Conservation (phyloP, 2,888 invertebrate genomes). For the Norana najaformis region DNA sequence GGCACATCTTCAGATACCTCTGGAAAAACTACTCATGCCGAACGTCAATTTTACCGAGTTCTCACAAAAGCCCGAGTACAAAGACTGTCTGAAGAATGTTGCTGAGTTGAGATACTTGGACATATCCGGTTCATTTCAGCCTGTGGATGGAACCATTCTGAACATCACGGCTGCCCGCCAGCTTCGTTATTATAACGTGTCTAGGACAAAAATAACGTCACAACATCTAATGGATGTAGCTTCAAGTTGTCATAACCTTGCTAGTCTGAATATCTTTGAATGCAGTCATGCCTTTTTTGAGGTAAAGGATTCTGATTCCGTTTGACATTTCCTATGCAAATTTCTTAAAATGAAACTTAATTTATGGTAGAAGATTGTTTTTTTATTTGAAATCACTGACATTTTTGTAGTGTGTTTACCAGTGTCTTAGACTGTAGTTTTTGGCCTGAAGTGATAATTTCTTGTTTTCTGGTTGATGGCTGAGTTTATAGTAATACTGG, state of each 20-base stretch:
- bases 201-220: constrained; percentile 20
- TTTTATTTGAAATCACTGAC: not conserved
- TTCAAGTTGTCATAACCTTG: constrained; percentile 51
- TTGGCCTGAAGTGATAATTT: not conserved
- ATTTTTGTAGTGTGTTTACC: not conserved
- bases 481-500: not conserved
- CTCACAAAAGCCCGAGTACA: constrained; percentile 48
- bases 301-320: constrained; percentile 28
- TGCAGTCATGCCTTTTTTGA: constrained; percentile 41
- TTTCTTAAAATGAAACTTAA: not conserved
- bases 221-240: constrained; percentile 48
- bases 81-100: constrained; percentile 46
- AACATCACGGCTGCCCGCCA: constrained; percentile 41
- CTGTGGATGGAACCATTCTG: constrained; percentile 46
- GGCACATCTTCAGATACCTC: constrained; percentile 48
- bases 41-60: constrained; percentile 51
- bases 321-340: not conserved
- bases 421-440: not conserved
- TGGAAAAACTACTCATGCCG: constrained; percentile 52
- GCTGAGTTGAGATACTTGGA: constrained; percentile 47
- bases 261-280: constrained; percentile 54
- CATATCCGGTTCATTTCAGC: constrained; percentile 48
- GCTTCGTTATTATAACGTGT: constrained; percentile 40
- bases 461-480: not conserved
- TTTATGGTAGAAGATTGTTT: too few species aligned